phyloP scores from a whole-genome alignment of 2,797 vertebrate genomes.

The Tenualosa thibaudeaui region DNA sequence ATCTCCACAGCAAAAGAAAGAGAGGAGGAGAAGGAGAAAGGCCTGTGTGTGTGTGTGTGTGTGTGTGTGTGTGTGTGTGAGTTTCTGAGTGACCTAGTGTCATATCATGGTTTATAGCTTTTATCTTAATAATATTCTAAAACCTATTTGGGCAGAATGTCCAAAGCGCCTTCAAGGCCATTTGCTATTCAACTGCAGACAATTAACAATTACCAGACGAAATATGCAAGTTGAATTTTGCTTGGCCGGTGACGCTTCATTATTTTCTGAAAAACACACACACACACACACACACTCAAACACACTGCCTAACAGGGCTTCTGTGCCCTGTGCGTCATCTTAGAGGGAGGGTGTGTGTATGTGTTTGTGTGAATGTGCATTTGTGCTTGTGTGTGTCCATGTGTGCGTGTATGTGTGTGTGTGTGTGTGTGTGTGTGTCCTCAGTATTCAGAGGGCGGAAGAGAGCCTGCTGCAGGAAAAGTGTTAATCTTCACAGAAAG shows the following conservation, averaged over 20 bases:
- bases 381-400: neutral
- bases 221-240: too few relatives aligned
- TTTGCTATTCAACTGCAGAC: neutral
- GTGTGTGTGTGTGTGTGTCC: neutral
- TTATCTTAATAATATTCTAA: neutral
- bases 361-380: neutral
- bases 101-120: neutral
- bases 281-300: too few relatives aligned
- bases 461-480: neutral
- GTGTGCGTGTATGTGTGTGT: too few relatives aligned
- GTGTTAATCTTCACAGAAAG: conserved; percentile 59
- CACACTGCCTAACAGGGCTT: too few relatives aligned
- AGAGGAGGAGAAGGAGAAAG: neutral
- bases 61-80: neutral
- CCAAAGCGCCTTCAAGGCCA: neutral
- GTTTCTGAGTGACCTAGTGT: neutral
- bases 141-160: neutral
- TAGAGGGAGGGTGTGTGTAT: neutral
- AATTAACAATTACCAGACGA: too few relatives aligned
- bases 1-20: neutral
- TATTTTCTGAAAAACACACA: too few relatives aligned
- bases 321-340: too few relatives aligned
- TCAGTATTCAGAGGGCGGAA: neutral
- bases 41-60: neutral
- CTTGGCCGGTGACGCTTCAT: too few relatives aligned